Base-by-base conservation (phyloP, 2,888 invertebrate species). In the Polydrusus pterygomalis region DNA sequence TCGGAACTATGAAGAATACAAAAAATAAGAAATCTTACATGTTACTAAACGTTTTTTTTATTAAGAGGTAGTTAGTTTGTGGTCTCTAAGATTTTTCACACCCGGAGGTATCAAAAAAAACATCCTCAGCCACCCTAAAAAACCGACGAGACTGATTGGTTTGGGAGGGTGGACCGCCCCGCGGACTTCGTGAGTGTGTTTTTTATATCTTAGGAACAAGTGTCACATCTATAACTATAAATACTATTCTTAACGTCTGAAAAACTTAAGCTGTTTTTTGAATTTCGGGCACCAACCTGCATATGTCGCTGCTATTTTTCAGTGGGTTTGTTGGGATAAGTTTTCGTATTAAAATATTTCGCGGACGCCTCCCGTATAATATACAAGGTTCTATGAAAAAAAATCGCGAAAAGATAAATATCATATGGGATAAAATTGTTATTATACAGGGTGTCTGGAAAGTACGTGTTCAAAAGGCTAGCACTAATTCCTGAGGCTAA, bases 201-300 rank as follows among this genome's bases (percentile, higher is more conserved):
- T 77, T 77, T 77, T 73, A 77, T 77, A 74, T 70, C 51, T 77
- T 77, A 77, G 77, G 74, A 74, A 76, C 68, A 76, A 70, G 67
- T 64, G 65, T 62, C 77, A 70, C 56, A 75, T 68, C 54, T 69
- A 70, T 67, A 70, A 68, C 47, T 63, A 34, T 34, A 67, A 67
- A 51, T 38, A 74, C 49, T 77, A 70, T 58, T 70, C 56, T 63
- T 47, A 72, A 74, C 70, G 63, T 74, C 74, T 77, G 77, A 74
- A 38, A 43, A 73, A 65, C 54, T 70, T 74, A 43, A 8, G 56
- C 77, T 74, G 58, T 73, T 74, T 72, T n/a, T 77, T 69, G 30
- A 65, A 76, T 65, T 72, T 72, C 58, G 68, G 72, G 74, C 74
- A 74, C 74, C 65, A 73, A 62, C 70, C 70, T 74, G 73, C 77